phyloP scores from a whole-genome alignment of 2,797 vertebrate genomes.

The Myoxocephalus aenaeus region DNA sequence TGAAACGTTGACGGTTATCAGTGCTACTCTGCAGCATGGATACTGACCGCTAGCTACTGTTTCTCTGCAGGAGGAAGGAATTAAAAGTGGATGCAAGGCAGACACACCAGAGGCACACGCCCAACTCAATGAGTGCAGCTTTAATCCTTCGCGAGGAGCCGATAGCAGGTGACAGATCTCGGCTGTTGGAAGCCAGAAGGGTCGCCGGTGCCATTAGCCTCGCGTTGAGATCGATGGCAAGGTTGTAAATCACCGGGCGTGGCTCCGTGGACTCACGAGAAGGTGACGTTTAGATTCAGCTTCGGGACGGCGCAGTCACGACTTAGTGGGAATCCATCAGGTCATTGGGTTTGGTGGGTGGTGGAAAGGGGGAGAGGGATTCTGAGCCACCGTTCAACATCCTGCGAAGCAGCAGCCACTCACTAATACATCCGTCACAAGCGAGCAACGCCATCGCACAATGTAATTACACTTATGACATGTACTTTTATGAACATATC shows the following conservation, averaged over 20 bases:
- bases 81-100: background rate
- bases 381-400: background rate
- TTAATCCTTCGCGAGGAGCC: slow-evolving; percentile 9
- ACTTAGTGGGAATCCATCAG: background rate
- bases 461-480: background rate
- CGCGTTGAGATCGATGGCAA: slow-evolving; percentile 12
- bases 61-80: background rate
- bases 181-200: background rate
- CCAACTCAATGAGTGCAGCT: background rate
- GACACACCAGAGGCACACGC: background rate
- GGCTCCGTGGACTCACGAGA: background rate
- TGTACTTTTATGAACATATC: background rate
- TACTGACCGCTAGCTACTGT: background rate
- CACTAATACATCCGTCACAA: no score
- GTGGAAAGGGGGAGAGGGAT: background rate
- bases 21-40: background rate
- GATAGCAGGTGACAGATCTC: background rate
- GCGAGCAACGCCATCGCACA: background rate
- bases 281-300: background rate
- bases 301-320: background rate
- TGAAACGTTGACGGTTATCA: background rate
- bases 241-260: background rate
- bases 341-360: background rate
- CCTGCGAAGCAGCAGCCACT: no score
- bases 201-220: slow-evolving; percentile 6